Percentiles rank a stretch among this genome's conserved stretches.
Evolutionary conservation across 2,797 vertebrate species (phyloP).

Genomic region (Valencia hispanica): DNA sequence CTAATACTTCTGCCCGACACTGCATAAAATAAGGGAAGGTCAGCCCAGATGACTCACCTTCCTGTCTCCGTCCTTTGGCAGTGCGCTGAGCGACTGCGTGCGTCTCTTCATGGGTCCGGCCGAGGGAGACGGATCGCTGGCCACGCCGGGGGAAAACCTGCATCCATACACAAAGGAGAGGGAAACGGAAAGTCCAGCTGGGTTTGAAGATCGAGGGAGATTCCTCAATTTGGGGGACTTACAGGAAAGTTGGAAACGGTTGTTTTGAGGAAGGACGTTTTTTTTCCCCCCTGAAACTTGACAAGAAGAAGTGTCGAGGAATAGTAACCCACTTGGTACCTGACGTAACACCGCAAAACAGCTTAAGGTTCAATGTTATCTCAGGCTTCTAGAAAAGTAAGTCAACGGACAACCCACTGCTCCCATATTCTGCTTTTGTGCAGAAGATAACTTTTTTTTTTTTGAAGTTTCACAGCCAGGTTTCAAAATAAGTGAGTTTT

Average conservation of each 20-base stretch:
- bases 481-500: neutral
- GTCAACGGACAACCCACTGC: too few relatives aligned
- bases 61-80: conserved; percentile 91
- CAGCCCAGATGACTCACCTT: conserved; percentile 72
- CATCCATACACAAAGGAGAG: conserved; percentile 14
- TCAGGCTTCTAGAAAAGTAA: neutral
- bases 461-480: neutral
- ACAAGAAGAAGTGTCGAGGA: neutral
- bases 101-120: conserved; percentile 86
- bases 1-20: too few relatives aligned
- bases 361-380: neutral
- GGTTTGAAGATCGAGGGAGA: neutral
- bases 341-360: neutral
- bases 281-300: too few relatives aligned
- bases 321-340: neutral
- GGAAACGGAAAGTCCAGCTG: conserved; percentile 30
- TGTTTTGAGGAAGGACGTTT: neutral
- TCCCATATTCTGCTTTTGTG: neutral
- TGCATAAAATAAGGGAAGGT: neutral
- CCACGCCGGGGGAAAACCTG: conserved; percentile 88
- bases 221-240: conserved; percentile 15
- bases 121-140: conserved; percentile 84
- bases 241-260: neutral
- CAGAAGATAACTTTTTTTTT: neutral
- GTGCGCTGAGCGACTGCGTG: conserved; percentile 90